Evolutionary conservation across 2,113 vertebrate genomes (phyloP).

Genomic region (Piliocolobus tephrosceles): DNA sequence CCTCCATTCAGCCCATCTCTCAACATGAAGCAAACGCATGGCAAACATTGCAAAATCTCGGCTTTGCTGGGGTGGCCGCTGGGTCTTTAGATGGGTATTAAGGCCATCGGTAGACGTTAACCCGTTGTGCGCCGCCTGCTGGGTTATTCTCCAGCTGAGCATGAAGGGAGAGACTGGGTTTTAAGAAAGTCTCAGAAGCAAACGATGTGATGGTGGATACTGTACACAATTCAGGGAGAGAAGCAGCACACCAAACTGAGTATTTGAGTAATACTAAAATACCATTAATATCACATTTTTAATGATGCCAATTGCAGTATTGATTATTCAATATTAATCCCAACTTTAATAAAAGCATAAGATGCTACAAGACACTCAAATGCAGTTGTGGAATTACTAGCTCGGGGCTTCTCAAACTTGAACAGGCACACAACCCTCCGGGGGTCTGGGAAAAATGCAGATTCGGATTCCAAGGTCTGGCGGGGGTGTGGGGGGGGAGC

Average conservation of each 20-base stretch:
- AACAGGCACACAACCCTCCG: background rate
- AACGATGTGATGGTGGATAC: background rate
- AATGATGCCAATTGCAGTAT: background rate
- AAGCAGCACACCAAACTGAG: background rate
- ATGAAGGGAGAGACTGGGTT: background rate
- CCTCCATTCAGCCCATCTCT: conserved; percentile 71
- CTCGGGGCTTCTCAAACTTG: no score
- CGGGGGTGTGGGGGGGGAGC: background rate
- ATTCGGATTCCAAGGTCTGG: background rate
- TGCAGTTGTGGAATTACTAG: background rate
- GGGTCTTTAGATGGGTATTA: conserved; percentile 26
- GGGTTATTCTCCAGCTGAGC: background rate
- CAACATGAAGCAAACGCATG: conserved; percentile 56
- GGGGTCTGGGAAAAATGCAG: background rate
- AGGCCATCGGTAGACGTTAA: background rate
- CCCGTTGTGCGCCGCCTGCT: background rate
- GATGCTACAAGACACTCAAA: background rate
- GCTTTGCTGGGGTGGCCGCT: conserved; percentile 2
- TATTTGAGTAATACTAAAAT: background rate
- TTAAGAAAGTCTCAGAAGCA: background rate
- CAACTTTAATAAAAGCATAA: background rate
- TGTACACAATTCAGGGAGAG: background rate
- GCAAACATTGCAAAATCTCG: conserved; percentile 67
- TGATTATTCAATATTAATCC: background rate
- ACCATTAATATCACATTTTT: background rate